phyloP scores from a whole-genome alignment of 1,140 invertebrate genomes.

The Amyelois transitella region DNA sequence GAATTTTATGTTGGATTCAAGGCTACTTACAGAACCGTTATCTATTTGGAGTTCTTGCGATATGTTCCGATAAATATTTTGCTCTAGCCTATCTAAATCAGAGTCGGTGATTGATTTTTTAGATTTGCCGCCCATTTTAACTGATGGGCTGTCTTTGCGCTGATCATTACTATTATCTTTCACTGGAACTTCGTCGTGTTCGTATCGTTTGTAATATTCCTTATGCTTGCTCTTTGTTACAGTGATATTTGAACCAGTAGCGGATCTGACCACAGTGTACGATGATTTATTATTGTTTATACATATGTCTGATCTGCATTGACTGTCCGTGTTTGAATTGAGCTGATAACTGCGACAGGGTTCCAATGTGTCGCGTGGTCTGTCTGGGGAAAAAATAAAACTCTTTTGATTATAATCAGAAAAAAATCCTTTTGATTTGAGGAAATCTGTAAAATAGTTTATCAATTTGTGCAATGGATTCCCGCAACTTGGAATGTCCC shows the following conservation, averaged over 20 bases:
- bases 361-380: too few species aligned
- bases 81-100: slow-evolving; percentile 45
- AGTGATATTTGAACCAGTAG: background rate
- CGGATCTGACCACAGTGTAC: background rate
- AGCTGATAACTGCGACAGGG: background rate
- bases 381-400: too few species aligned
- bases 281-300: background rate
- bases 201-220: slow-evolving; percentile 52
- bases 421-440: too few species aligned
- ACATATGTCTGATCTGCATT: background rate
- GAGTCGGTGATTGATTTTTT: slow-evolving; percentile 35
- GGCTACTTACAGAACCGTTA: slow-evolving; percentile 24
- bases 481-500: too few species aligned
- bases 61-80: slow-evolving; percentile 37
- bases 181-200: slow-evolving; percentile 44
- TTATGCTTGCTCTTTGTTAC: background rate
- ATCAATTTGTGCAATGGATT: too few species aligned
- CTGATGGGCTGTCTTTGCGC: slow-evolving; percentile 31
- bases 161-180: slow-evolving; percentile 31
- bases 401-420: too few species aligned
- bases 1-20: slow-evolving; percentile 54
- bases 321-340: background rate
- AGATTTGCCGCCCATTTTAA: slow-evolving; percentile 8
- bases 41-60: slow-evolving; percentile 47
- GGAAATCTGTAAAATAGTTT: too few species aligned